These are phyloP conservation scores for Ptychochromis oligacanthus DNA, from an alignment of 2,113 vertebrate species.

Conservation along the genomic window DNA sequence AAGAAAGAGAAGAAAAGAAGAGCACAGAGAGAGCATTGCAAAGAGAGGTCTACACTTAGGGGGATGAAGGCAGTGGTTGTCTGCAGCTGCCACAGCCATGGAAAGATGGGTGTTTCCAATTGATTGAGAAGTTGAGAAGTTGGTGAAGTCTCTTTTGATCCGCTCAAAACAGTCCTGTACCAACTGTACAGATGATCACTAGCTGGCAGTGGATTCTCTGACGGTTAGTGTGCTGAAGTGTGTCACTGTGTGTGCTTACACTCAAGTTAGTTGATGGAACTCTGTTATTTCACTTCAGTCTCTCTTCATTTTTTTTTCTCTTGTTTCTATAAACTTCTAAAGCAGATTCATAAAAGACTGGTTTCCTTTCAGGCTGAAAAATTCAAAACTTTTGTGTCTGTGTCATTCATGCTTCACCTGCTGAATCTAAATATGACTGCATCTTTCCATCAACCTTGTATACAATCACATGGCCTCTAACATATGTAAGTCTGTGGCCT, in stretches of 20 bases:
- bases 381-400: not conserved
- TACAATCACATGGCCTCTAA: not conserved
- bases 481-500: not conserved
- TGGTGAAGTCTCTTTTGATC: slow-evolving; percentile 15
- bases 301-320: not conserved
- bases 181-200: not conserved
- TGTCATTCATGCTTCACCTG: not conserved
- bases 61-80: not conserved
- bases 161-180: not conserved
- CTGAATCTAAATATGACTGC: not conserved
- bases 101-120: not conserved
- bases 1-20: not conserved
- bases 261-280: not conserved
- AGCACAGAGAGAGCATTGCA: not conserved
- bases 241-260: not conserved
- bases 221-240: not conserved
- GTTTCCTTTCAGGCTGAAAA: not conserved
- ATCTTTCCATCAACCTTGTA: not conserved
- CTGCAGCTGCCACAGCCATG: not conserved
- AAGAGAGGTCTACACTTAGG: not conserved
- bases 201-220: slow-evolving; percentile 4
- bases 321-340: not conserved
- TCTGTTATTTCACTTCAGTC: not conserved
- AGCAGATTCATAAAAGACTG: not conserved
- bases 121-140: not conserved